Conservation (phyloP, 2,888 invertebrate genomes). For the Myopa tessellatipennis region DNA sequence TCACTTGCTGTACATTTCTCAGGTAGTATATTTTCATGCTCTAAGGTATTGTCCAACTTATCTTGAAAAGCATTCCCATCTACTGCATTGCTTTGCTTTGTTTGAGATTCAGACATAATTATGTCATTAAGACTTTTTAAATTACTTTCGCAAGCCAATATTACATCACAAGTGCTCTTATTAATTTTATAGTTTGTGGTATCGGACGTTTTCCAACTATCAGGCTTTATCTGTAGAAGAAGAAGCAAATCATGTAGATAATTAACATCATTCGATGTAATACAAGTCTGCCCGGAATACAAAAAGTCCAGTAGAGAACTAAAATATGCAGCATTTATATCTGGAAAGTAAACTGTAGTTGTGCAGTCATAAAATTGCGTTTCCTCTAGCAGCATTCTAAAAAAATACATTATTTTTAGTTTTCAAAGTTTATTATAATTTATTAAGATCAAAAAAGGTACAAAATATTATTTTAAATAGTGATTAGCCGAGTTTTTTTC, state of each 20-base stretch:
- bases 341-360: conserved; percentile 86
- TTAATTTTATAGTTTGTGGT: conserved; percentile 54
- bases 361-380: conserved; percentile 77
- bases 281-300: conserved; percentile 83
- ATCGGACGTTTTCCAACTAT: conserved; percentile 75
- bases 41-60: conserved; percentile 6
- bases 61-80: conserved; percentile 5
- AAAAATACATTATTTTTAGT: background rate
- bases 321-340: conserved; percentile 82
- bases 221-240: conserved; percentile 86
- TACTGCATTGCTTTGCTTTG: conserved; percentile 8
- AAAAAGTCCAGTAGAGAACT: conserved; percentile 85
- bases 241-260: conserved; percentile 86
- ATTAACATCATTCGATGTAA: conserved; percentile 75
- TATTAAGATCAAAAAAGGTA: background rate
- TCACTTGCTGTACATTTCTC: conserved; percentile 16
- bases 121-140: conserved; percentile 33
- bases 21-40: conserved; percentile 7
- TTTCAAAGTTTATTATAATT: too few relatives aligned
- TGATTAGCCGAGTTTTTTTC: too few relatives aligned
- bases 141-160: conserved; percentile 33
- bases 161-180: conserved; percentile 29
- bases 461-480: too few relatives aligned
- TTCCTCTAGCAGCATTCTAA: conserved; percentile 78
- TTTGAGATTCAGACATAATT: conserved; percentile 12